These are phyloP conservation scores for Spea hammondii DNA, from an alignment of 2,797 vertebrate species.

Conservation along the genomic window DNA sequence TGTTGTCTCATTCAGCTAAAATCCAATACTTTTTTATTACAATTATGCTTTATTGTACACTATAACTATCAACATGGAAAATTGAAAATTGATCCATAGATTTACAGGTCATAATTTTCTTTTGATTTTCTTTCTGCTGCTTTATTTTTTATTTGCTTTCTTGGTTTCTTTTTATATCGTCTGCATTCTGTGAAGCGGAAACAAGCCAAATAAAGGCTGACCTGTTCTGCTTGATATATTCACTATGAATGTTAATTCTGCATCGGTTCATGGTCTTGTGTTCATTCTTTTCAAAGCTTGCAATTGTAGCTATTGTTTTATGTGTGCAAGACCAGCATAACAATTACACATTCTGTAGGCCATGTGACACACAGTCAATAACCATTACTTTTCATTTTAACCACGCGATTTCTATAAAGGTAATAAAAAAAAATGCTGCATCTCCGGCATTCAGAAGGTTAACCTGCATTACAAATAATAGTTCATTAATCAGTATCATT, in stretches of 20 bases:
- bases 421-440: neutral
- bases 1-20: neutral
- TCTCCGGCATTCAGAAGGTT: neutral
- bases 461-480: slow-evolving; percentile 33
- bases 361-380: slow-evolving; percentile 8
- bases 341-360: slow-evolving; percentile 16
- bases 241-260: slow-evolving; percentile 20
- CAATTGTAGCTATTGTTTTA: slow-evolving; percentile 18
- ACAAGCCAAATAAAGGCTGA: slow-evolving; percentile 26
- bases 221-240: neutral
- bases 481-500: slow-evolving; percentile 34
- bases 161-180: slow-evolving; percentile 11
- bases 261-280: slow-evolving; percentile 9
- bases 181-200: slow-evolving; percentile 13
- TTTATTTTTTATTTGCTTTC: slow-evolving; percentile 11
- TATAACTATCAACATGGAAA: slow-evolving; percentile 29
- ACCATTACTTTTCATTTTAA: slow-evolving; percentile 24
- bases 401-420: neutral
- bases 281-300: slow-evolving; percentile 8
- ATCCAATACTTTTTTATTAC: neutral
- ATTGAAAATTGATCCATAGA: slow-evolving; percentile 25
- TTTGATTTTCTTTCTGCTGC: slow-evolving; percentile 4
- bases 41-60: neutral
- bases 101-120: slow-evolving; percentile 23
- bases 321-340: neutral